Base-by-base conservation (phyloP, 2,888 invertebrate species). In the Gastrophysa polygoni region DNA sequence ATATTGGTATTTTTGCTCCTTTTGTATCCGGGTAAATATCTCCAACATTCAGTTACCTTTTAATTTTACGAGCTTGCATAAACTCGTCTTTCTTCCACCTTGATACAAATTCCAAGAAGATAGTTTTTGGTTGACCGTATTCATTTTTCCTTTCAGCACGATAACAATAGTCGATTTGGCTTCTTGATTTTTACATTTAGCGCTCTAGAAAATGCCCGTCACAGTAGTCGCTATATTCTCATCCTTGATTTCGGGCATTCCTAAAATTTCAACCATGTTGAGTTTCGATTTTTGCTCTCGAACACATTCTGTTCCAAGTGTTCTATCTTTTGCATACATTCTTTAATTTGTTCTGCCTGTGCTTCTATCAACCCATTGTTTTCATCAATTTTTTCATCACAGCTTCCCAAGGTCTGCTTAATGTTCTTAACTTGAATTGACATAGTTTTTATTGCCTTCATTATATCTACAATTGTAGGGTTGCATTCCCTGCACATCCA, bases 231-330 rank as follows among this genome's bases (percentile, higher is more conserved):
- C 47, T 47, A 47, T 20, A 47, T 18, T 47, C 11, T 47, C 47
- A 20, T 47, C 47, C 47, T 47, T 47, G 47, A 47, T 47, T 47
- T 47, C 47, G 47, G 47, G 47, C n/a, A 47, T 20, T 20, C 47
- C 47, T 20, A 18, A 18, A 20, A 47, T 20, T 47, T 44, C 17
- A 10, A 44, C 44, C 44, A 16, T 44, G 44, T 44, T 44, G 44
- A 44, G 44, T 44, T 44, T 47, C 20, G 47, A 47, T 14, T 49
- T 49, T 24, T 49, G 49, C 28, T 49, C 49, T 49, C 28, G 49
- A 28, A 47, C 47, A 20, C 47, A 47, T 47, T 47, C 47, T 47
- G 47, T 47, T 47, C 32, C 11, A 32, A 32, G 11, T 32, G 32
- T 32, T 32, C 32, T 8, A 32, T 32, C 32, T 32, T 49, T 49